Base-by-base conservation (phyloP, 2,888 invertebrate species). In the Drosophila cyrtoloma region DNA sequence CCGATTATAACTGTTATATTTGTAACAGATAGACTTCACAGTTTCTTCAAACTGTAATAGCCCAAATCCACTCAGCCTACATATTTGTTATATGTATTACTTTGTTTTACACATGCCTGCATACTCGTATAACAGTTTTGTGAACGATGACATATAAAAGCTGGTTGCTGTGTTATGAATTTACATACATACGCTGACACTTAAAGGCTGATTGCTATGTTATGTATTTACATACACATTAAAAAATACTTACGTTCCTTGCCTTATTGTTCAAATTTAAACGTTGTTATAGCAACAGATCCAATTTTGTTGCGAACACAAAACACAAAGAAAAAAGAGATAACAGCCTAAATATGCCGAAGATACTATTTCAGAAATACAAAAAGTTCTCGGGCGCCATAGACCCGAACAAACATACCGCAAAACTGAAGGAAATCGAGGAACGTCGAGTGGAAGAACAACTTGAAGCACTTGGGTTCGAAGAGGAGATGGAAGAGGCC, bases 401-500 rank as follows among this genome's bases (percentile, higher is more conserved):
- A 42, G 86, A 90, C 60, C 64, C 81, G 2, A 60, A 19, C 39
- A 86, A 71, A 59, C 77, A 91, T 66, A 75, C 72, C 0, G 81
- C 57, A 2, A 82, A 86, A 10, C 65, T 90, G 3, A 89, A 87
- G 55, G 88, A 89, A 63, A 90, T 91, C 35, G 86, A 84, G 12
- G 77, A 80, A 1, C 26, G 33, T 1, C 32, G 39, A 0, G 51
- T 30, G 5, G 58, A 62, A 0, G 75, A 71, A 0, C 30, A 71
- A 0, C 28, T 9, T 2, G 78, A 77, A 5, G 51, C n/a, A 0
- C 62, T 32, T 51, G 73, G 51, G 14, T 53, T 35, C 1, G 81
- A 70, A 16, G 77, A 71, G 22, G 89, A 81, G 42, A 60, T 71
- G n/a, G 63, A 56, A 22, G 76, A 47, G 16, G 16, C 2, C 16